Base-by-base conservation (phyloP, 2,797 vertebrate genomes). In the Crax fasciolata region DNA sequence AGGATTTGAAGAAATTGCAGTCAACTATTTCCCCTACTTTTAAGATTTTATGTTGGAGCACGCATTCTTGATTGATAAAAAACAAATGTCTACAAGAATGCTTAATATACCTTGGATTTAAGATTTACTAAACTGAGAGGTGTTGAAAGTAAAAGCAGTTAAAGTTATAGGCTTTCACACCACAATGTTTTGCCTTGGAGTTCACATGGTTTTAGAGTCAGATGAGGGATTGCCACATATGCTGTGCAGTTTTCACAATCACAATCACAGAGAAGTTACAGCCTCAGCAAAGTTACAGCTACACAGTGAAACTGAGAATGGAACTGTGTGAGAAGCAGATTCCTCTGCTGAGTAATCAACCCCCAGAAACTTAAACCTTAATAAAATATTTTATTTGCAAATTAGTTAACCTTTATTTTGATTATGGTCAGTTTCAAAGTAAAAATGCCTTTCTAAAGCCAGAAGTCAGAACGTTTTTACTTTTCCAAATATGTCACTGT, bases 51-150 rank as follows among this genome's bases (percentile, higher is more conserved):
- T 49, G 28, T 66, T 73, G 23, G 62, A 77, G 17, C 11, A 28
- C 24, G 41, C n/a, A 44, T 80, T 90, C 63, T 77, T 38, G 19
- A 93, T 23, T 75, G 70, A 95, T 78, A 93, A 67, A 87, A 95
- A 89, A 27, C 41, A 91, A 93, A 91, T 38, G 66, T 79, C 62
- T 9, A 30, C 39, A 55, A 76, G 74, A 81, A 62, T 28, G 6
- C n/a, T 75, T 70, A 72, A 59, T 65, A 24, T 27, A 61, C 3
- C 43, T 93, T 59, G 65, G 57, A 58, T 90, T 95, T 65, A 80
- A 85, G 2, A 9, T 74, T 67, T 10, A 90, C 55, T 67, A 79
- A 71, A 72, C 46, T 2, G 1, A 87, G 89, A 95, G 63, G 63
- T 92, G 84, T 71, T 92, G 57, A 89, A 93, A 90, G 48, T 58